Conservation (phyloP, 2,113 vertebrate species). For the Python bivittatus region DNA sequence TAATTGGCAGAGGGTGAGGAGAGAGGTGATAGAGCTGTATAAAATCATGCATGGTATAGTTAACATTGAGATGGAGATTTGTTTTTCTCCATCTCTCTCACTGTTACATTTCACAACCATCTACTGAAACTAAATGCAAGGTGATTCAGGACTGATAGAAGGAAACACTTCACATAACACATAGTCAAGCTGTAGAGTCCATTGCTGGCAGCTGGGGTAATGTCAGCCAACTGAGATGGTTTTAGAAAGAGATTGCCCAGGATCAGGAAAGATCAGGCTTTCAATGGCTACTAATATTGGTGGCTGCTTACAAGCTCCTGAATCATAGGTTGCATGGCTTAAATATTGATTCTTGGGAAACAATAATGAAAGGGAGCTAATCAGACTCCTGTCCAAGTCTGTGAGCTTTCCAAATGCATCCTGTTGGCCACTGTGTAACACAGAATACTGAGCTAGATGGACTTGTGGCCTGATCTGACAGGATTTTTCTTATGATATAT, state of each 20-base stretch:
- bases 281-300: not conserved
- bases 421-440: not conserved
- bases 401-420: not conserved
- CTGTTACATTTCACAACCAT: not conserved
- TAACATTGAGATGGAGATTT: not conserved
- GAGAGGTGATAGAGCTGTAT: not conserved
- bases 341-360: not conserved
- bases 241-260: not conserved
- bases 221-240: not conserved
- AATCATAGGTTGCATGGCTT: not conserved
- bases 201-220: not conserved
- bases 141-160: not conserved
- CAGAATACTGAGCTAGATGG: not conserved
- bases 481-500: not conserved
- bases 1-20: not conserved
- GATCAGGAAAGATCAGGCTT: not conserved
- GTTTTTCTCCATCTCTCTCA: not conserved
- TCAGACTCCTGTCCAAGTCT: not conserved
- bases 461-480: not conserved
- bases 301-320: not conserved
- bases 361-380: not conserved
- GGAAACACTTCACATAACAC: not conserved
- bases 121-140: not conserved
- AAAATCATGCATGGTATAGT: not conserved
- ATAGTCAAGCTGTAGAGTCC: not conserved